These are phyloP conservation scores for Drosophila prolongata DNA, from an alignment of 2,888 invertebrate species.

Conservation along the genomic window DNA sequence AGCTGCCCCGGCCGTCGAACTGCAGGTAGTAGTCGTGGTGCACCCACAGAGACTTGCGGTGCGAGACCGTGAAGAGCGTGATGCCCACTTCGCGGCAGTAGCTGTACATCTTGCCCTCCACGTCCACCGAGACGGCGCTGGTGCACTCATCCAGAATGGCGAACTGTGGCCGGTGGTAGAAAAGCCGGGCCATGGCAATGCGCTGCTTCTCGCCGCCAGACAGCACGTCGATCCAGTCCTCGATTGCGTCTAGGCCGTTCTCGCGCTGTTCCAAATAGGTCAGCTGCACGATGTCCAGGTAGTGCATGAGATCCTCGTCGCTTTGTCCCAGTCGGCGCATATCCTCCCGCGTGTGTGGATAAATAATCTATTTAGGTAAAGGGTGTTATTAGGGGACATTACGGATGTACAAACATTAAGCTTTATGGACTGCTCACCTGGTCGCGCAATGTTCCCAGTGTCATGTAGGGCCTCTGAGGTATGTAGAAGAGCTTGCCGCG, in stretches of 20 bases:
- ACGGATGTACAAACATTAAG: no score
- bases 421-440: slow-evolving; percentile 86
- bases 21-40: slow-evolving; percentile 98
- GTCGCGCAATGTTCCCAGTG: slow-evolving; percentile 96
- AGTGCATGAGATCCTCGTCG: slow-evolving; percentile 91
- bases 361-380: slow-evolving; percentile 87
- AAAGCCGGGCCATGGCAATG: slow-evolving; percentile 98
- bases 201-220: slow-evolving; percentile 99
- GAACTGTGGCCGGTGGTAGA: slow-evolving; percentile 99
- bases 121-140: slow-evolving; percentile 98
- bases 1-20: slow-evolving; percentile 97
- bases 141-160: slow-evolving; percentile 99
- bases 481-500: slow-evolving; percentile 96
- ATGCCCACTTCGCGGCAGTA: slow-evolving; percentile 94
- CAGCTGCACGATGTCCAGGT: slow-evolving; percentile 93
- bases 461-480: slow-evolving; percentile 99
- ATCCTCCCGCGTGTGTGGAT: slow-evolving; percentile 95
- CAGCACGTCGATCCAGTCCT: slow-evolving; percentile 99
- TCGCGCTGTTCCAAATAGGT: slow-evolving; percentile 93
- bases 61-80: slow-evolving; percentile 98
- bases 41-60: slow-evolving; percentile 98
- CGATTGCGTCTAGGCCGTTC: slow-evolving; percentile 95
- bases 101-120: slow-evolving; percentile 98
- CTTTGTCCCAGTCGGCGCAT: slow-evolving; percentile 91
- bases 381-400: neutral